Conservation (phyloP, 2,113 vertebrate genomes). For the Osmerus mordax region DNA sequence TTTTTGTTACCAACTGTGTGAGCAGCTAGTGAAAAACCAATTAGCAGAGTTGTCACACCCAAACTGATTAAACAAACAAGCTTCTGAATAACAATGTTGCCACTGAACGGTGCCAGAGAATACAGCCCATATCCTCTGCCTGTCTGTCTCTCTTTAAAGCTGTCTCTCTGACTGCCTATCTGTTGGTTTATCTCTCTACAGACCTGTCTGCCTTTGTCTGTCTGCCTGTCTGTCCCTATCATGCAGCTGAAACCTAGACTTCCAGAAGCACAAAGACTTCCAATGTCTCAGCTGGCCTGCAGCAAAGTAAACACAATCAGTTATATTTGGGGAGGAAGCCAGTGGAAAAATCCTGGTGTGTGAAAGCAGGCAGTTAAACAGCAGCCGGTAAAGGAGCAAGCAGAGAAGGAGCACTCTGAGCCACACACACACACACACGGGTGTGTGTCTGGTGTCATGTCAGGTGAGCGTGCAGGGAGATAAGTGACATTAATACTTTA, state of each 20-base stretch:
- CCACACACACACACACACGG: not conserved
- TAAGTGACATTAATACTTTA: slow-evolving; percentile 4
- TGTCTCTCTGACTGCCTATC: not conserved
- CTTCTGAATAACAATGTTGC: not conserved
- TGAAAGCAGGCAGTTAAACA: not conserved
- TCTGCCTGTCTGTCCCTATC: too few relatives aligned
- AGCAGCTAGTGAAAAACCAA: too few relatives aligned
- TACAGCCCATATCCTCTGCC: too few relatives aligned
- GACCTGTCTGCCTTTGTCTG: too few relatives aligned
- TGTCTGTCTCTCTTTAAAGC: not conserved
- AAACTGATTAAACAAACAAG: too few relatives aligned
- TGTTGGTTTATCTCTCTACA: too few relatives aligned
- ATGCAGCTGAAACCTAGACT: not conserved
- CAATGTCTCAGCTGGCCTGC: not conserved
- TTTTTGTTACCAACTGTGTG: too few relatives aligned
- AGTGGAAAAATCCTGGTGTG: not conserved
- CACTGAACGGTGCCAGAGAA: not conserved
- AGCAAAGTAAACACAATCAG: not conserved
- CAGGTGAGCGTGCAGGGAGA: not conserved
- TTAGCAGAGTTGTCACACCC: too few relatives aligned
- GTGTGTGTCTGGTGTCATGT: too few relatives aligned
- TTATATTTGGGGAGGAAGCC: slow-evolving; percentile 1
- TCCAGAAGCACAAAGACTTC: not conserved
- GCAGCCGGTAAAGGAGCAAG: too few relatives aligned
- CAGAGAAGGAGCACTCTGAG: not conserved